Evolutionary conservation across 1,140 invertebrate genomes (phyloP).

Genomic region (Pogonus chalceus): DNA sequence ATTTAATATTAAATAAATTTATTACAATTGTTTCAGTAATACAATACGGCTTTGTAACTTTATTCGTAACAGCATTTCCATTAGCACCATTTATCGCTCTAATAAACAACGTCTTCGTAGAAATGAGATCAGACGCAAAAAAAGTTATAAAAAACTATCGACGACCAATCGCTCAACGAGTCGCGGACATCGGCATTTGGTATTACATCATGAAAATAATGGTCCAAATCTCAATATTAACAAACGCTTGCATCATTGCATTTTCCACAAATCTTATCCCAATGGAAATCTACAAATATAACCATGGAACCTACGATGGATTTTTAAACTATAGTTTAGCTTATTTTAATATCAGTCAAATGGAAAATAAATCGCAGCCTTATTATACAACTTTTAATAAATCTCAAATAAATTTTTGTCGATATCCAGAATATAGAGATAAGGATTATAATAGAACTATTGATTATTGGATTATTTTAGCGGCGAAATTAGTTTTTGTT

Average conservation of each 20-base stretch:
- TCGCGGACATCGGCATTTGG: conserved; percentile 68
- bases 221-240: conserved; percentile 61
- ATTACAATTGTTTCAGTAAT: conserved; percentile 48
- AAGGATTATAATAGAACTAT: too few relatives aligned
- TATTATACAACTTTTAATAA: too few relatives aligned
- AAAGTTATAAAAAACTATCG: conserved; percentile 63
- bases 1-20: too few relatives aligned
- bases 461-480: too few relatives aligned
- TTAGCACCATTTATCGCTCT: conserved; percentile 68
- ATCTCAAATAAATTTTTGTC: too few relatives aligned
- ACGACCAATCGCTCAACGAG: conserved; percentile 55
- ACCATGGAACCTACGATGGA: conserved; percentile 46
- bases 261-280: conserved; percentile 82
- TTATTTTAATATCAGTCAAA: too few relatives aligned
- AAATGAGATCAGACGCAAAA: conserved; percentile 66
- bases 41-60: conserved; percentile 75
- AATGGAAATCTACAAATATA: conserved; percentile 57
- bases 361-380: too few relatives aligned
- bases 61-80: conserved; percentile 76
- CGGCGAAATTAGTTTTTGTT: too few relatives aligned
- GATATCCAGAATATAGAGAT: too few relatives aligned
- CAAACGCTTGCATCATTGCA: conserved; percentile 61
- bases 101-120: conserved; percentile 69
- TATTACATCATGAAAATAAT: conserved; percentile 57
- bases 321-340: conserved; percentile 70